Percentiles rank a stretch among this genome's conserved stretches.
Conservation (phyloP, 1,140 invertebrate genomes). For the Neuroterus valhalla region DNA sequence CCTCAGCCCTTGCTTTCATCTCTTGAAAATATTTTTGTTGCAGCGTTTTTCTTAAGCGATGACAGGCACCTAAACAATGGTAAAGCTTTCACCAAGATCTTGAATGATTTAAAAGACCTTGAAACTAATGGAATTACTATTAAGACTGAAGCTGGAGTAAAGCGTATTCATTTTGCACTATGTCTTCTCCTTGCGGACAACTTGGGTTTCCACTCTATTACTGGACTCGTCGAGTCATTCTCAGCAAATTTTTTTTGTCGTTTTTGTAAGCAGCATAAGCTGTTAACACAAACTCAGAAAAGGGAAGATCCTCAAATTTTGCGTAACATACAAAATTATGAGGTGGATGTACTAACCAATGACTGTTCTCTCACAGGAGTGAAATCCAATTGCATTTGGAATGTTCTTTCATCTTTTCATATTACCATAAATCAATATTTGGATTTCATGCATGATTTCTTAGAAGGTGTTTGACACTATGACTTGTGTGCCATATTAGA, state of each 20-base stretch:
- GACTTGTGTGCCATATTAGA: slow-evolving; percentile 35
- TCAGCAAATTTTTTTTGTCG: slow-evolving; percentile 17
- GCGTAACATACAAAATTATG: neutral
- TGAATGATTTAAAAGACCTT: neutral
- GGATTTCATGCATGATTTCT: slow-evolving; percentile 46
- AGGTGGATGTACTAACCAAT: neutral
- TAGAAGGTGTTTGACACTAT: slow-evolving; percentile 38
- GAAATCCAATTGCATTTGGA: neutral
- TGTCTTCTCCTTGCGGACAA: neutral
- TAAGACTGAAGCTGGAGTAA: neutral
- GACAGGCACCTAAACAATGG: neutral
- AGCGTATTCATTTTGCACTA: neutral
- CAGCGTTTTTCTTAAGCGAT: neutral
- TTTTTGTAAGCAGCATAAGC: slow-evolving; percentile 7
- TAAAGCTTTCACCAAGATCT: neutral
- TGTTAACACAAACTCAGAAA: neutral
- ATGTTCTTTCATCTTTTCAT: slow-evolving; percentile 9
- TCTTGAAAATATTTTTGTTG: neutral
- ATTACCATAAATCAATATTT: slow-evolving; percentile 35
- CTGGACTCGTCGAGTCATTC: neutral
- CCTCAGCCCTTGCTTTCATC: neutral
- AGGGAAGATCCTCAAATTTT: neutral
- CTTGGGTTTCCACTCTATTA: neutral
- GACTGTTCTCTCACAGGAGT: neutral
- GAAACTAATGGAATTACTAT: neutral